These are phyloP conservation scores for Centroberyx gerrardi DNA, from an alignment of 2,797 vertebrate genomes.

Conservation along the genomic window DNA sequence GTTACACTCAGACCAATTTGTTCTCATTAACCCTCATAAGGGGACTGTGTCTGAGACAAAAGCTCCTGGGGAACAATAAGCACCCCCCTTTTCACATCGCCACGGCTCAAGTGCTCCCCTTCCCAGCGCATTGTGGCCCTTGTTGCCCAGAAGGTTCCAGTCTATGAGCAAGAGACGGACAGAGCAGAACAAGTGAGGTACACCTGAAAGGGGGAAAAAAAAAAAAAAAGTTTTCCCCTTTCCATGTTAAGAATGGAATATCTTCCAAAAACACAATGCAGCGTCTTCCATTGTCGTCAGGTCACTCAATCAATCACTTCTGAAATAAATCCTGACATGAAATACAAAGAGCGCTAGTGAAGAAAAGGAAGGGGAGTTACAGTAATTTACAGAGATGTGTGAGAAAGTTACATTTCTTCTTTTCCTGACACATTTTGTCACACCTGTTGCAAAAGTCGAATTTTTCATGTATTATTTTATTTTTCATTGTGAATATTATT, in stretches of 20 bases:
- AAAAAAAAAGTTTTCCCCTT: conserved; percentile 65
- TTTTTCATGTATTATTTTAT: not conserved
- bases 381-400: conserved; percentile 62
- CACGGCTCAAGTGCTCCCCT: conserved; percentile 84
- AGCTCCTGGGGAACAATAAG: conserved; percentile 88
- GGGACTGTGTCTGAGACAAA: conserved; percentile 93
- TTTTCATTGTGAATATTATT: not conserved
- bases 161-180: conserved; percentile 77
- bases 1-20: conserved; percentile 94
- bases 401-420: conserved; percentile 60
- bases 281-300: conserved; percentile 66
- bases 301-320: conserved; percentile 83
- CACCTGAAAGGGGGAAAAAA: conserved; percentile 81
- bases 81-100: conserved; percentile 81
- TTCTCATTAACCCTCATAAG: conserved; percentile 95
- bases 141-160: conserved; percentile 77
- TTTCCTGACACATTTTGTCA: conserved; percentile 30
- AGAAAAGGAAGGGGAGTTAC: conserved; percentile 71
- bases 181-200: conserved; percentile 71
- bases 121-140: conserved; percentile 83
- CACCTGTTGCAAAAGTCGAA: conserved; percentile 33
- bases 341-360: conserved; percentile 68
- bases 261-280: conserved; percentile 72
- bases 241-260: conserved; percentile 77
- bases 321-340: conserved; percentile 79